Evolutionary conservation across 2,113 vertebrate genomes (phyloP).

Genomic region (rabbit (Oryctolagus cuniculus)): mOryCun1.1 NC_091445.1:37208501-37209000

Average conservation of each 20-base stretch:
- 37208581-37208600: slow-evolving; percentile 35
- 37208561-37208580: slow-evolving; percentile 11
- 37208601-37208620: slow-evolving; percentile 26
- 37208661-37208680: neutral
- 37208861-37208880: too few relatives aligned
- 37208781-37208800: neutral
- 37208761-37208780: neutral
- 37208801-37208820: neutral
- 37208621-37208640: neutral
- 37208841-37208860: too few relatives aligned
- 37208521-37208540: neutral
- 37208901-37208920: too few relatives aligned
- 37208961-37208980: too few relatives aligned
- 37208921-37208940: too few relatives aligned
- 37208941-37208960: too few relatives aligned
- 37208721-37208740: neutral
- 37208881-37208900: too few relatives aligned
- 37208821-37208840: neutral
- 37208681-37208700: neutral
- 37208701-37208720: neutral
- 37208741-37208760: neutral
- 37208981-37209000: too few relatives aligned
- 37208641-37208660: neutral
- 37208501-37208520: slow-evolving; percentile 56
- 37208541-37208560: slow-evolving; percentile 30